Base-by-base conservation (phyloP, 2,888 invertebrate species). In the Drosophila mayaguana region DNA sequence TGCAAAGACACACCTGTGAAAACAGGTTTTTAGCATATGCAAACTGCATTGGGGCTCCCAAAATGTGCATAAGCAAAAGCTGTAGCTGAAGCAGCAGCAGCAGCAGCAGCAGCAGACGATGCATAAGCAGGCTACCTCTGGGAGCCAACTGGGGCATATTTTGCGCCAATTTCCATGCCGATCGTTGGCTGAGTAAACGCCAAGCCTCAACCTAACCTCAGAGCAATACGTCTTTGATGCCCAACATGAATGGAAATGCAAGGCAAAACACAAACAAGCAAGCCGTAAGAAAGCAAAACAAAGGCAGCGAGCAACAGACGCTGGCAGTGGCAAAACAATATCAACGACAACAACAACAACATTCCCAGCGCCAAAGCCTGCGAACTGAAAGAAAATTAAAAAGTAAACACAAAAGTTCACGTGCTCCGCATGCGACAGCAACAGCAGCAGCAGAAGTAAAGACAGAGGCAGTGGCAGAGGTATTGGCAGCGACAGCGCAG, bases 361-460 rank as follows among this genome's bases (percentile, higher is more conserved):
- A n/a, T n/a, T n/a, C 46, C 57, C 62, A 54, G 53, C 54, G 55
- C 66, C 54, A 63, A 64, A 70, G 42, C 68, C 50, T 72, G 69
- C 68, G 32, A 72, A 67, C 69, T 54, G 60, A 72, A 73, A 75
- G 83, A 81, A 87, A 84, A 84, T 84, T 81, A 84, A 84, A 84
- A 84, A 84, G 84, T 84, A 84, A 84, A 84, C 85, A 87, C 84
- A 89, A 87, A 87, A 89, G 80, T 84, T 89, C 85, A 85, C 85
- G 85, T 85, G 85, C 80, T 85, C 53, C 45, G 84, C 79, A 80
- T 78, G 78, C 67, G 60, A 48, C 68, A 77, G 36, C 34, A 34
- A 14, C 12, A 32, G 32, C 11, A 50, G 50, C 7, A 32, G 32
- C 6, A 59, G 62, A 25, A 45, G 40, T 14, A 14, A 2, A 2